Base-by-base conservation (phyloP, 2,888 invertebrate genomes). In the Plusia festucae region DNA sequence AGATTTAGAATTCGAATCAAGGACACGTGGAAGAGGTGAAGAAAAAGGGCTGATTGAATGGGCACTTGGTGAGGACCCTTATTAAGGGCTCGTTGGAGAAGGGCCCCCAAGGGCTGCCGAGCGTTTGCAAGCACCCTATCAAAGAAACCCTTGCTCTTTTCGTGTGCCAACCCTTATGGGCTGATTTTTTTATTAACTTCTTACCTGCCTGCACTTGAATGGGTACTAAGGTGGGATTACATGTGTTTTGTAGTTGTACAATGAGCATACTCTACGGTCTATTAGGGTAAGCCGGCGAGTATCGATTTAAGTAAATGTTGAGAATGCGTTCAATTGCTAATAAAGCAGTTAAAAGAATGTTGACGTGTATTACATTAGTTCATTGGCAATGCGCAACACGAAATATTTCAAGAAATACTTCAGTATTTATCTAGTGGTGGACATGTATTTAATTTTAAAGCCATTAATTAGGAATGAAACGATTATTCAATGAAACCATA, bases 101-200 rank as follows among this genome's bases (percentile, higher is more conserved):
- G 93, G 80, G 88, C 80, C 87, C 88, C 88, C 90, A 69, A 79
- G 82, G 82, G 84, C 76, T 78, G 72, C 68, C 66, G 69, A 72
- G 77, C 79, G 85, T 83, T 87, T 85, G 85, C 78, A 82, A 88
- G 89, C 86, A 85, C 90, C 90, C 91, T 88, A 86, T 86, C 86
- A 87, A 88, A 88, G 85, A 85, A 87, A 86, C 90, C 92, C 89
- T 93, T 95, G 94, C 93, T 92, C 94, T 94, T 95, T 95, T 94
- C 87, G 90, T 88, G 85, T 82, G 82, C 85, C 86, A 88, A 83
- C 89, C 89, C 89, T 90, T 80, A 71, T 85, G 83, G 82, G 84
- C 75, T 85, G 82, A 81, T 86, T 86, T 88, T 88, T 86, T 87
- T 83, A 80, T 72, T 80, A 78, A 73, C 80, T 79, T 78, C 85